Percentiles rank a stretch among this genome's conserved stretches.
These are phyloP conservation scores for Anolis sagrei DNA, from an alignment of 2,113 vertebrate genomes.

Conservation along the genomic window DNA sequence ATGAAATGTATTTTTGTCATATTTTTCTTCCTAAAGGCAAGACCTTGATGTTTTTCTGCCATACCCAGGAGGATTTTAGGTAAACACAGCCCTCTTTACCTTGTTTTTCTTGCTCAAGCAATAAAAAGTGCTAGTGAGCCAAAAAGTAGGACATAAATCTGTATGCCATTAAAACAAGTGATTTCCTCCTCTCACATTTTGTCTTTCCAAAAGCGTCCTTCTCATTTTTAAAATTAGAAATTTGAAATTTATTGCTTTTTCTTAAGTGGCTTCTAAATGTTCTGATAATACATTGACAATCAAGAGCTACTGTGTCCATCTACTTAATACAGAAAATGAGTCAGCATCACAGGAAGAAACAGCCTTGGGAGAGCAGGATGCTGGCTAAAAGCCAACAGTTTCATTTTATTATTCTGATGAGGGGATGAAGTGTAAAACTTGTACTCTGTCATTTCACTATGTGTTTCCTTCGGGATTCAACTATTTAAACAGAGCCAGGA, in stretches of 20 bases:
- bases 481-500: conserved; percentile 36
- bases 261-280: conserved; percentile 39
- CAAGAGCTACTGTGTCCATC: conserved; percentile 48
- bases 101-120: conserved; percentile 19
- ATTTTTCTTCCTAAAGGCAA: not conserved
- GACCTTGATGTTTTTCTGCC: not conserved
- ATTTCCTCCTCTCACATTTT: conserved; percentile 16
- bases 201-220: conserved; percentile 37
- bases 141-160: conserved; percentile 40
- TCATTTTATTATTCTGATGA: conserved; percentile 61
- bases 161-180: conserved; percentile 30
- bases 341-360: conserved; percentile 57
- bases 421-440: conserved; percentile 60
- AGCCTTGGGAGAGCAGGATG: conserved; percentile 46
- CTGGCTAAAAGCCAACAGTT: conserved; percentile 55
- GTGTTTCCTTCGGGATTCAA: conserved; percentile 61
- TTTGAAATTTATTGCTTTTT: conserved; percentile 51
- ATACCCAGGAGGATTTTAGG: not conserved
- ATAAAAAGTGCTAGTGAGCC: conserved; percentile 23
- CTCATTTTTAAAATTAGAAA: conserved; percentile 52
- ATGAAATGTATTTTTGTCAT: rapidly evolving
- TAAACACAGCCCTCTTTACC: conserved; percentile 16
- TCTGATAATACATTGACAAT: conserved; percentile 50
- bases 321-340: conserved; percentile 50
- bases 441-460: conserved; percentile 57